phyloP scores from a whole-genome alignment of 2,797 vertebrate genomes.

The Esox masquinongy region DNA sequence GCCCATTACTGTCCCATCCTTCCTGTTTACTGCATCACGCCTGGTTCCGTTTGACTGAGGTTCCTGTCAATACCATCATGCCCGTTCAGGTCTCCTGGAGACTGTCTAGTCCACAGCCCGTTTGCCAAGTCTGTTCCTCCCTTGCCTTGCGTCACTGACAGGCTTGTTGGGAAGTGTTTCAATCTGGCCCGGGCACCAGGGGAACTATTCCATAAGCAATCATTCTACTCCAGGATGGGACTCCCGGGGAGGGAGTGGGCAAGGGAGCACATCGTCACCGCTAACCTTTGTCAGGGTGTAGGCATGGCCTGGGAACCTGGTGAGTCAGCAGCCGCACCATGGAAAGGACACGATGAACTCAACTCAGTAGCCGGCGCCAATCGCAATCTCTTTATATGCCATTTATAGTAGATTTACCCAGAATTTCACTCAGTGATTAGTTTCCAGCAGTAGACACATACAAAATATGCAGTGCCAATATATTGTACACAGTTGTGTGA shows the following conservation, averaged over 20 bases:
- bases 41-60: slow-evolving; percentile 81
- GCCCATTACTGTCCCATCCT: slow-evolving; percentile 25
- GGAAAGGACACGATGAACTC: slow-evolving; percentile 25
- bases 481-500: background rate
- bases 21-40: slow-evolving; percentile 68
- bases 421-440: no score
- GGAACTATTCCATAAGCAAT: slow-evolving; percentile 52
- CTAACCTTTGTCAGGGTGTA: slow-evolving; percentile 46
- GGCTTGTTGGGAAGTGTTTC: slow-evolving; percentile 52
- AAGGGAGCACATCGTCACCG: slow-evolving; percentile 28
- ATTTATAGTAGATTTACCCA: no score
- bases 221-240: slow-evolving; percentile 40
- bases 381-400: no score
- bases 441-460: no score
- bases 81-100: slow-evolving; percentile 70
- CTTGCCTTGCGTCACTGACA: slow-evolving; percentile 63
- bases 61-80: slow-evolving; percentile 75
- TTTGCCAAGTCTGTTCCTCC: slow-evolving; percentile 72
- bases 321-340: slow-evolving; percentile 43
- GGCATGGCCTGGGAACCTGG: slow-evolving; percentile 26
- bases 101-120: slow-evolving; percentile 71
- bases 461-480: no score
- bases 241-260: slow-evolving; percentile 48
- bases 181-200: slow-evolving; percentile 55
- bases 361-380: slow-evolving; percentile 4